Base-by-base conservation (phyloP, 2,113 vertebrate genomes). In the Toxotes chatareus region DNA sequence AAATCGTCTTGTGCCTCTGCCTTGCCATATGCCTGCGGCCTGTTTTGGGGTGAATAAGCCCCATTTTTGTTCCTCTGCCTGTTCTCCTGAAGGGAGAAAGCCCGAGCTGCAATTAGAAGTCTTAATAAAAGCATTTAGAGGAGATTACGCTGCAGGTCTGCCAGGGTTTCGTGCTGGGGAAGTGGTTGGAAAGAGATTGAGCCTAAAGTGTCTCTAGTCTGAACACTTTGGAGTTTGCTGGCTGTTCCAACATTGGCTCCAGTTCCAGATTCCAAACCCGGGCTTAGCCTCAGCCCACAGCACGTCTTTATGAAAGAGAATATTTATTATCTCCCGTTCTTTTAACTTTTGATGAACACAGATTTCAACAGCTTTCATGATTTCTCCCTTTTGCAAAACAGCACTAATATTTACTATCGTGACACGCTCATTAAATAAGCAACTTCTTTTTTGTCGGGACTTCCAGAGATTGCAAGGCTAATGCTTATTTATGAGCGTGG, bases 41-140 rank as follows among this genome's bases (percentile, higher is more conserved):
- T 68, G 71, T 88, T 89, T 80, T 88, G 76, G 57, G 83, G 84
- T 90, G 75, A 85, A 90, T 89, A 86, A 86, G 79, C 80, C 65
- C 38, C 44, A 32, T 72, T 89, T 93, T 90, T 92, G 87, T 88
- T 83, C 80, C 79, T 76, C 64, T 87, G 86, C 88, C 80, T 78
- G 76, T 76, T 80, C 75, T 90, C 83, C 86, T 92, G 75, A 66
- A 92, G 88, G 73, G 83, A 81, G 62, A 80, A 88, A 91, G 81
- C 74, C 85, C 59, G 55, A 88, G 80, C 80, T 59, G 85, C 89
- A 93, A 93, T 93, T 93, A 91, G 68, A 91, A 83, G 86, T 89
- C 89, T 89, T 94, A 93, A 94, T 94, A 93, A 93, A 92, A 90
- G 87, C 71, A 21, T 94, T 94, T 86, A 89, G 86, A 83, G 88